phyloP scores from a whole-genome alignment of 2,888 invertebrate species.

The Heterodera filipjevi region DNA sequence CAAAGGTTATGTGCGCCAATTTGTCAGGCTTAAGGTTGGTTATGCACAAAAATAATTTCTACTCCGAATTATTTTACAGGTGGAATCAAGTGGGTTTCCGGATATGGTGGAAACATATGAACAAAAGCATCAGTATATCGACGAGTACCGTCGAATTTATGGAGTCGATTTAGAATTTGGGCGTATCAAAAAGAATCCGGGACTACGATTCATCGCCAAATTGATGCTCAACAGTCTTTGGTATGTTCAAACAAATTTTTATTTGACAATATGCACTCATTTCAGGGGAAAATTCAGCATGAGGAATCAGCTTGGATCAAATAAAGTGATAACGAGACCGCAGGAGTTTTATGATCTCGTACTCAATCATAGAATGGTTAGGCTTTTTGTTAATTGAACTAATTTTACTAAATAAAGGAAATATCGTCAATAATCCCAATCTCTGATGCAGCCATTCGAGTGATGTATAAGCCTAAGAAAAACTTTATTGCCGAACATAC shows the following conservation, averaged over 20 bases:
- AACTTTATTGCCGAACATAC: conserved; percentile 17
- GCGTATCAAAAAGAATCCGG: background rate
- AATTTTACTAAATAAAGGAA: background rate
- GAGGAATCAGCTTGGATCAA: conserved; percentile 13
- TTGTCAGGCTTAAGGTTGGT: background rate
- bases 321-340: background rate
- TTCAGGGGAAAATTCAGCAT: conserved; percentile 27
- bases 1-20: conserved; percentile 1
- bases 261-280: background rate
- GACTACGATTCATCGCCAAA: background rate
- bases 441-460: background rate
- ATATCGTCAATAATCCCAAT: background rate
- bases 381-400: background rate
- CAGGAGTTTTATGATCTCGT: conserved; percentile 2
- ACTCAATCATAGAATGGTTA: background rate
- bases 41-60: too few species aligned
- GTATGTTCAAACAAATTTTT: background rate
- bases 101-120: background rate
- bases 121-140: background rate
- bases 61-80: too few species aligned
- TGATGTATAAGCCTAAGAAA: conserved; percentile 12
- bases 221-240: conserved; percentile 14
- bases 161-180: background rate
- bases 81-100: background rate
- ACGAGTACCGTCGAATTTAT: background rate